Evolutionary conservation across 64 coral and sea anemone genomes (phyloP).

Genomic region (Pocillopora damicornis): DNA sequence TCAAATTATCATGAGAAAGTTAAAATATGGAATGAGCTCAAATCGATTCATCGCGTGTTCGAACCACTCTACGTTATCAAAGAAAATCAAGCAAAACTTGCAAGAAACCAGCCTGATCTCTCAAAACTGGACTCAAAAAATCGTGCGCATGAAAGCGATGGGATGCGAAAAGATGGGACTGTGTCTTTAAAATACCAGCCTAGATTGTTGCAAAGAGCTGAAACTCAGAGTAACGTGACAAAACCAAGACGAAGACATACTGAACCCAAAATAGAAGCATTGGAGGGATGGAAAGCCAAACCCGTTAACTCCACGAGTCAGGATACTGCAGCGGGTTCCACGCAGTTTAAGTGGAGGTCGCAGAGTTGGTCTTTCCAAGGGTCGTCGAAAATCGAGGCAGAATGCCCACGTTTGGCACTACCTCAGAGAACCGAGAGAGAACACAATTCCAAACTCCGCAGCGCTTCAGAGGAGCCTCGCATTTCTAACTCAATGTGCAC

Average conservation of each 20-base stretch:
- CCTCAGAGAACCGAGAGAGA: neutral
- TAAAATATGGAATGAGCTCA: slow-evolving; percentile 53
- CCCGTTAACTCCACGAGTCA: neutral
- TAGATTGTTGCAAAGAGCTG: neutral
- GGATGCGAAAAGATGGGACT: neutral
- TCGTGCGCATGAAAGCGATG: neutral
- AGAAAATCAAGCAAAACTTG: neutral
- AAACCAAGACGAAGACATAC: neutral
- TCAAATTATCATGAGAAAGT: slow-evolving; percentile 27
- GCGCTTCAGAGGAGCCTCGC: neutral
- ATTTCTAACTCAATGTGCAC: slow-evolving; percentile 26
- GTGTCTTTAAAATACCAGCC: neutral
- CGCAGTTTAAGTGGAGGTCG: neutral
- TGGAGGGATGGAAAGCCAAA: neutral
- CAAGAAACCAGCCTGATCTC: neutral
- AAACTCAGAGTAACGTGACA: neutral
- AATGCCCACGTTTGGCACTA: neutral
- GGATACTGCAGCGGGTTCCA: neutral
- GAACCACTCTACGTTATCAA: slow-evolving; percentile 24
- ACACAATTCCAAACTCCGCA: neutral
- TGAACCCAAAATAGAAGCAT: neutral
- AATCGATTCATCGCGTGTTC: slow-evolving; percentile 38
- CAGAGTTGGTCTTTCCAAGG: neutral
- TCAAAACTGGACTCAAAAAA: neutral
- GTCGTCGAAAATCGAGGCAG: neutral